Evolutionary conservation across 2,113 vertebrate species (phyloP).

Genomic region (Neogobius melanostomus): DNA sequence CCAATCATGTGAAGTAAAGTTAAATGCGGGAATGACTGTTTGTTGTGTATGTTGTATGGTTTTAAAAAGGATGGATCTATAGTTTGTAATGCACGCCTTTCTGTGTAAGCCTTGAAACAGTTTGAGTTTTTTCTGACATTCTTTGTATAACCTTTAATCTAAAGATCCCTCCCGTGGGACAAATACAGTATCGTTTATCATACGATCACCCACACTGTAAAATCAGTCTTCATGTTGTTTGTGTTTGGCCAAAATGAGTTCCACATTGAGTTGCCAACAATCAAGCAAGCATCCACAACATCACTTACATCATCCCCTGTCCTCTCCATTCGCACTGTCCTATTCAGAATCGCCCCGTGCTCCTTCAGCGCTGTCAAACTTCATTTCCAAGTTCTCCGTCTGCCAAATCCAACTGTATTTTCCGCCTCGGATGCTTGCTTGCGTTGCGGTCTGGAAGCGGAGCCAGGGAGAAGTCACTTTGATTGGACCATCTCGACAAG

Average conservation of each 20-base stretch:
- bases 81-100: background rate
- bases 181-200: background rate
- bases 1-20: too few species aligned
- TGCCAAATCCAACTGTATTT: constrained; percentile 64
- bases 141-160: background rate
- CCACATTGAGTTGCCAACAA: constrained; percentile 6
- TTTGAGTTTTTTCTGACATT: background rate
- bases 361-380: constrained; percentile 57
- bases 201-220: background rate
- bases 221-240: background rate
- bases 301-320: constrained; percentile 48
- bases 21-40: too few species aligned
- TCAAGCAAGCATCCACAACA: constrained; percentile 18
- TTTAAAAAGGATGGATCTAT: too few species aligned
- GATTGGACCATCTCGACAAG: constrained; percentile 49
- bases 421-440: constrained; percentile 51
- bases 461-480: constrained; percentile 46
- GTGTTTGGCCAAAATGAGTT: background rate
- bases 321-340: constrained; percentile 38
- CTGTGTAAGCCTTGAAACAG: background rate
- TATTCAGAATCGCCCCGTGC: constrained; percentile 55
- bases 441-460: constrained; percentile 43
- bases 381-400: constrained; percentile 62
- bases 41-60: too few species aligned
- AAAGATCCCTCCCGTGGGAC: background rate